Conservation (phyloP, 2,797 vertebrate species). For the Gorsachius magnificus region DNA sequence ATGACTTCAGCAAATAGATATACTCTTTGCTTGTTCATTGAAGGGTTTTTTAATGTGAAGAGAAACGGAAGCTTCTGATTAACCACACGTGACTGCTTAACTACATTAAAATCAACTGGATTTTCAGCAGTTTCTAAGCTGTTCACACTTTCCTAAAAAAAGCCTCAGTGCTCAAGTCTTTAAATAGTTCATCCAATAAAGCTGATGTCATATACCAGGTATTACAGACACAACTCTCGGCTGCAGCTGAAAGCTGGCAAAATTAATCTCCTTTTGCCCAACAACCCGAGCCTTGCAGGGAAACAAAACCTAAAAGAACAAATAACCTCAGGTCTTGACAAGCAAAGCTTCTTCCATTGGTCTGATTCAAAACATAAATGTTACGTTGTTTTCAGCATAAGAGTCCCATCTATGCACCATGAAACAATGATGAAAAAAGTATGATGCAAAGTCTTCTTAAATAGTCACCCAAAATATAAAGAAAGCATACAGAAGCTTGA, state of each 20-base stretch:
- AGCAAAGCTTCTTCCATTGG: not conserved
- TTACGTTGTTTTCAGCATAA: not conserved
- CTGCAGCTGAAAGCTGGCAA: conserved; percentile 12
- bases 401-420: not conserved
- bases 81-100: not conserved
- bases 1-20: not conserved
- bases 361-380: not conserved
- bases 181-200: not conserved
- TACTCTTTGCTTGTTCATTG: not conserved
- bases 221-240: not conserved
- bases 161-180: not conserved
- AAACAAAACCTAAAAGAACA: not conserved
- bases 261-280: not conserved
- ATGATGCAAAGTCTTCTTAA: conserved; percentile 12
- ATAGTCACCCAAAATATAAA: conserved; percentile 33
- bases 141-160: not conserved
- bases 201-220: not conserved
- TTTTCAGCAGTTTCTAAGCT: conserved; percentile 14
- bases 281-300: not conserved
- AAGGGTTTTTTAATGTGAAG: conserved; percentile 28
- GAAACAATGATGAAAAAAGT: not conserved
- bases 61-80: conserved; percentile 15
- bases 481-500: conserved; percentile 19
- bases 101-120: conserved; percentile 31
- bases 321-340: not conserved